Conservation (phyloP, 2,888 invertebrate genomes). For the Empis livida region DNA sequence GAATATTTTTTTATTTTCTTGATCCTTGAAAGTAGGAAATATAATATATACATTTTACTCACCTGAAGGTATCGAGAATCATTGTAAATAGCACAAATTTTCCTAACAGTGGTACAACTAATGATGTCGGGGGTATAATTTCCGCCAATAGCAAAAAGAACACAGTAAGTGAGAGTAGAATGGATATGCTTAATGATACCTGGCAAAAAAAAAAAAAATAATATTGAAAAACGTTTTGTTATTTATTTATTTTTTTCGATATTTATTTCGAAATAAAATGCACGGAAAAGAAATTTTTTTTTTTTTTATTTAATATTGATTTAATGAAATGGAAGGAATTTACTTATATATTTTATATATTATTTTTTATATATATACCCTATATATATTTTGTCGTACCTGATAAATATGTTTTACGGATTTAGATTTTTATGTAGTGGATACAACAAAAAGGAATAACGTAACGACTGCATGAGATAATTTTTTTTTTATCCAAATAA, state of each 20-base stretch:
- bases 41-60: too few species aligned
- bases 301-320: background rate
- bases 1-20: background rate
- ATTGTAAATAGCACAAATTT: constrained; percentile 93
- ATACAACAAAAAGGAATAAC: too few species aligned
- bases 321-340: background rate
- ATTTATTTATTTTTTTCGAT: background rate
- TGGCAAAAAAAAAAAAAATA: constrained; percentile 34
- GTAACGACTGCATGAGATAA: too few species aligned
- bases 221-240: constrained; percentile 4
- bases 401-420: background rate
- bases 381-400: too few species aligned
- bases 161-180: constrained; percentile 87
- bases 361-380: too few species aligned
- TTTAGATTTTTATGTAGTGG: too few species aligned
- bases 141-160: constrained; percentile 87
- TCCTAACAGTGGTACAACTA: constrained; percentile 84
- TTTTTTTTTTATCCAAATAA: too few species aligned
- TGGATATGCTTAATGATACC: constrained; percentile 93
- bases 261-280: background rate
- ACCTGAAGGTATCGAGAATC: constrained; percentile 93
- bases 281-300: background rate
- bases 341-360: too few species aligned
- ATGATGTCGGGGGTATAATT: constrained; percentile 82
- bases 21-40: background rate